Conservation (phyloP, 2,113 vertebrate species). For the Sylvietta virens region DNA sequence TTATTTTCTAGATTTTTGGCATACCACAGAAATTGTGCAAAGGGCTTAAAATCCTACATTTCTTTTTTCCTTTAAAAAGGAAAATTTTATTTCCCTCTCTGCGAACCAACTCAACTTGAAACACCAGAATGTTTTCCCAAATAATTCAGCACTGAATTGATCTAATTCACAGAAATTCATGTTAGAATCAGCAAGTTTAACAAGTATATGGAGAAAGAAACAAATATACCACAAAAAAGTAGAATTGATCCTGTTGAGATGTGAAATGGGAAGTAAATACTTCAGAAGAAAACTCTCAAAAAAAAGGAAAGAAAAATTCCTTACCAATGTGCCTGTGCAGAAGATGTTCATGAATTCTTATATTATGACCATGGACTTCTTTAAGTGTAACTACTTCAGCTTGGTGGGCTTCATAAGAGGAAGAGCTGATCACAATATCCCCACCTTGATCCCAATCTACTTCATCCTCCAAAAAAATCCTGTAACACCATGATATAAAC, state of each 20-base stretch:
- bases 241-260: not conserved
- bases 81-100: not conserved
- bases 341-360: slow-evolving; percentile 54
- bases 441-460: slow-evolving; percentile 68
- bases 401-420: slow-evolving; percentile 75
- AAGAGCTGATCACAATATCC: slow-evolving; percentile 66
- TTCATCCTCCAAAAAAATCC: slow-evolving; percentile 63
- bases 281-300: not conserved
- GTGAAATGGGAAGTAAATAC: not conserved
- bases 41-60: not conserved
- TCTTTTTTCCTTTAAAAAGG: not conserved
- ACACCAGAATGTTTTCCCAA: not conserved
- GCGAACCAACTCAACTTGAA: not conserved
- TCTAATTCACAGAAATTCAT: not conserved
- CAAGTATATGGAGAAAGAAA: not conserved
- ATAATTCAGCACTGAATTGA: not conserved
- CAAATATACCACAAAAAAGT: not conserved
- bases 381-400: slow-evolving; percentile 66
- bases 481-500: not conserved
- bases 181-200: not conserved
- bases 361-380: slow-evolving; percentile 52
- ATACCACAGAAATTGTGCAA: not conserved
- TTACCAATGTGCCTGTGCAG: slow-evolving; percentile 71
- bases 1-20: not conserved
- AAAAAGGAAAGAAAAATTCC: not conserved